Base-by-base conservation (phyloP, 1,140 invertebrate species). In the Aphelenchoides fujianensis region DNA sequence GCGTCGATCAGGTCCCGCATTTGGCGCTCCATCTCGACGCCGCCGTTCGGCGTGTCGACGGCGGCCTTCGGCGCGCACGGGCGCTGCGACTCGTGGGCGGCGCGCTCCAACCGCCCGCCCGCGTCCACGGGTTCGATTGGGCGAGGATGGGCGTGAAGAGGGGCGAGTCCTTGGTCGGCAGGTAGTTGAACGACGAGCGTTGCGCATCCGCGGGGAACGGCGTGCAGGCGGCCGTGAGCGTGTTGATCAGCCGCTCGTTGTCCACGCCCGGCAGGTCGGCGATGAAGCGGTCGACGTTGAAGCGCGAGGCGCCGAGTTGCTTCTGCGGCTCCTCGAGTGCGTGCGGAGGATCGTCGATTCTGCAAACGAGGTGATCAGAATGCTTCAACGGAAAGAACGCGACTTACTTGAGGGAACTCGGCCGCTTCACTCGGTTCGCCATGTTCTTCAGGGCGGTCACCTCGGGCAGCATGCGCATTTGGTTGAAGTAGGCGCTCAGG, bases 251-350 rank as follows among this genome's bases (percentile, higher is more conserved):
- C 31, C 61, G 37, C 12, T 3, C 52, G 32, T 62, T 62, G 54
- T 78, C 69, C n/a, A n/a, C n/a, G 1, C 27, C 28, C 0, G 72
- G 72, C 19, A 76, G 7, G 64, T 78, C 74, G 16, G 75, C 70
- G 41, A 77, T 77, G 71, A 77, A 77, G 52, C 59, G 32, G 54
- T 77, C 75, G 35, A 77, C 76, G 52, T 77, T 74, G 41, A 77
- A 77, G 54, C 35, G 30, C 7, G 75, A 74, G 30, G 72, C 9
- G 16, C n/a, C n/a, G n/a, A n/a, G n/a, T n/a, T 48, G 63, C 32
- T 66, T 66, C 12, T 66, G 27, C 19, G 31, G n/a, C 30, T 31
- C 63, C 12, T 12, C 1, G 36, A 41, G 37, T 16, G 5, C 34
- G 5, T 27, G 5, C 34, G 36, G 27, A 19, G 16, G 63, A 66